Base-by-base conservation (phyloP, 2,113 vertebrate species). In the Melospiza melodia region DNA sequence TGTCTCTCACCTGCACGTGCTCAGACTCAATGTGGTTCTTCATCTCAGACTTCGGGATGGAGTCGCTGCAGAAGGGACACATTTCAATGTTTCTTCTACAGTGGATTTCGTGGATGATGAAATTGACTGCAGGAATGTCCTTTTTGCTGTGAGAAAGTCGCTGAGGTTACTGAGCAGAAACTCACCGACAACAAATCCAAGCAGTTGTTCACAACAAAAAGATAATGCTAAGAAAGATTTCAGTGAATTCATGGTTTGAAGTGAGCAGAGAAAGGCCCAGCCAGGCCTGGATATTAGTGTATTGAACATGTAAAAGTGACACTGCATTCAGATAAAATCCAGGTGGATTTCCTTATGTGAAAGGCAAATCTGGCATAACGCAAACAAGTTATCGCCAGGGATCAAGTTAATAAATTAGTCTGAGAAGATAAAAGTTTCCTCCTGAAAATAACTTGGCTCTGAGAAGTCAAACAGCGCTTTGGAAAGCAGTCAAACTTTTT, bases 51-150 rank as follows among this genome's bases (percentile, higher is more conserved):
- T 98, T 98, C 3, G 99, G 99, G 82, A 99, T 91, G 3, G 98
- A 98, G 63, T 99, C 99, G n/a, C 98, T 98, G 98, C 99, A 99
- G 74, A 97, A 62, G 14, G 97, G 97, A 68, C 99, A 99, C 3
- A 99, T 94, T 35, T 98, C 98, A 6, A 99, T 98, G 59, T 99
- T 99, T 77, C 99, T 98, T 31, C 98, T 97, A 84, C 99, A 99
- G 97, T 99, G 99, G 94, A 99, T 99, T 96, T 99, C 99, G 24
- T 99, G 99, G 58, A 98, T 99, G 43, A 99, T 98, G 91, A 99
- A 99, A 84, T 99, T 99, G 37, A 98, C 98, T 82, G 98, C 97
- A n/a, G 99, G 99, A 92, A 99, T 99, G 44, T 99, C 98, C 91
- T 98, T 99, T 95, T 99, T 98, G 98, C 99, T 99, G 80, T 0